Base-by-base conservation (phyloP, 2,888 invertebrate species). In the Brassicogethes aeneus region DNA sequence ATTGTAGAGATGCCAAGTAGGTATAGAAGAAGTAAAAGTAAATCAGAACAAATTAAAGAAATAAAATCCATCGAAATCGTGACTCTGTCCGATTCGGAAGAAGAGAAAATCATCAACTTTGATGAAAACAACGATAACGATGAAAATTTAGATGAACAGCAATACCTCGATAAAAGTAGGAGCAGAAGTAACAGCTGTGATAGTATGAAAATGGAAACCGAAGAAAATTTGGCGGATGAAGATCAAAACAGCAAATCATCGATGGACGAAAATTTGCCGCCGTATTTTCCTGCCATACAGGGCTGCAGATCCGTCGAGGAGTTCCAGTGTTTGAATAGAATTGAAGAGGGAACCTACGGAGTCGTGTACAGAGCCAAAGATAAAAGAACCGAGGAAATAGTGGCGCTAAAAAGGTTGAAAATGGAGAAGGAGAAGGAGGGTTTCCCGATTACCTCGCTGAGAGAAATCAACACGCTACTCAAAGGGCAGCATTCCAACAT, bases 371-470 rank as follows among this genome's bases (percentile, higher is more conserved):
- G 91, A 39, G 96, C 96, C 13, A 80, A 85, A 48, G 95, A 97
- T 62, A 94, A 93, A 70, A 81, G 94, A 43, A 94, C 94, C 39
- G 88, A 89, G 52, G 94, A 96, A 74, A 92, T 96, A 52, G 97
- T 99, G 12, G 97, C 97, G 15, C 71, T 99, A 39, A 97, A 99
- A 68, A 77, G 94, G 43, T 74, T 99, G 14, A 99, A 99, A 76
- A 97, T 97, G 96, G 97, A 99, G 66, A 94, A 95, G 61, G 97
- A 97, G 65, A 95, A 94, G 60, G 96, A 97, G 70, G 97, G 97
- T 37, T 99, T 97, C 65, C 97, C 97, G 2, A 96, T 99, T 39
- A 99, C 97, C 2, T 95, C 95, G 17, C 70, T 99, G 42, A 75
- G 97, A 49, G 97, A 99, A 73, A 95, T 99, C 57, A 97, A 95